Evolutionary conservation across 2,888 invertebrate genomes (phyloP).

Genomic region (Smittia sp.): DNA sequence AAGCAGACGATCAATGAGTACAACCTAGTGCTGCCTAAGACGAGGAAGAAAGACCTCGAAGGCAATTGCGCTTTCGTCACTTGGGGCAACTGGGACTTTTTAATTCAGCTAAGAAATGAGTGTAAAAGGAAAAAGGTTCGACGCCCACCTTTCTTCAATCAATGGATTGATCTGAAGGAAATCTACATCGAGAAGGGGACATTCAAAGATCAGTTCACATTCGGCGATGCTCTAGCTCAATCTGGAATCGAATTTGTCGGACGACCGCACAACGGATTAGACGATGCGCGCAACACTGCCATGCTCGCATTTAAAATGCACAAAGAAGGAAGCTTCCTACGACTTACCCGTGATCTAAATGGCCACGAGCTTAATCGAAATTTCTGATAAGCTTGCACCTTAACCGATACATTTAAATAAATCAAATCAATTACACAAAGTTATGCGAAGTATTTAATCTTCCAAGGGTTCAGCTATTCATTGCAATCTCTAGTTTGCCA

Average conservation of each 20-base stretch:
- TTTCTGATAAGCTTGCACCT: constrained; percentile 29
- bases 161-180: constrained; percentile 61
- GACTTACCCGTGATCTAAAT: constrained; percentile 55
- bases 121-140: constrained; percentile 59
- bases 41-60: constrained; percentile 53
- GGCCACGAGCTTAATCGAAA: constrained; percentile 1
- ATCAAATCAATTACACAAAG: no score
- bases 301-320: constrained; percentile 58
- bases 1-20: constrained; percentile 51
- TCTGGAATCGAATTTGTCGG: constrained; percentile 61
- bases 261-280: constrained; percentile 60
- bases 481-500: no score
- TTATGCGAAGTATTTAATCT: no score
- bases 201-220: constrained; percentile 45
- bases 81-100: constrained; percentile 66
- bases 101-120: constrained; percentile 59
- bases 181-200: constrained; percentile 51
- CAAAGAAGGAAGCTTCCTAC: constrained; percentile 57
- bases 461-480: no score
- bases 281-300: constrained; percentile 63
- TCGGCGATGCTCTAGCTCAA: constrained; percentile 57
- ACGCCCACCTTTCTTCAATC: constrained; percentile 56
- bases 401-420: no score
- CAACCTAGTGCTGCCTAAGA: constrained; percentile 51
- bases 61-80: constrained; percentile 57